Evolutionary conservation across 2,797 vertebrate species (phyloP).

Genomic region (Sebastes wilsoni): DNA sequence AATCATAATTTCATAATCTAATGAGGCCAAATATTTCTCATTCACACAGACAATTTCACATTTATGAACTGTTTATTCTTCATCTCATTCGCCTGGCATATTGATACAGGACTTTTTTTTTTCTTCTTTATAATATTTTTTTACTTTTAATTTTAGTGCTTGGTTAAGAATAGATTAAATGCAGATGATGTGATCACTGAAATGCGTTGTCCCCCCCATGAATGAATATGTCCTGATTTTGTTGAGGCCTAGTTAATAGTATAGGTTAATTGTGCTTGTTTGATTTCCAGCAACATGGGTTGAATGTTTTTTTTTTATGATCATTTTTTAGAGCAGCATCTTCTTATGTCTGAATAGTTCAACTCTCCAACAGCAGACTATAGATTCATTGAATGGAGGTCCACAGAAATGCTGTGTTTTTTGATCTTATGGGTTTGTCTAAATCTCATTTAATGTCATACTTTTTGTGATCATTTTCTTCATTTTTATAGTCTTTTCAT

Average conservation of each 20-base stretch:
- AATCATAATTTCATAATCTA: too few species aligned
- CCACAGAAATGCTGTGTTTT: background rate
- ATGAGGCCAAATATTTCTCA: too few species aligned
- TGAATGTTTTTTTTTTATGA: background rate
- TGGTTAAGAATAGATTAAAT: background rate
- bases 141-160: background rate
- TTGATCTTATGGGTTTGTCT: background rate
- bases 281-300: background rate
- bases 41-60: too few species aligned
- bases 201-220: slow-evolving; percentile 27
- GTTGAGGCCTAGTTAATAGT: slow-evolving; percentile 40
- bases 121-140: too few species aligned
- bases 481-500: background rate
- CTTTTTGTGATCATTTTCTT: background rate
- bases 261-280: background rate
- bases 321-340: background rate
- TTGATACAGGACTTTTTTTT: too few species aligned
- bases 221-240: slow-evolving; percentile 47
- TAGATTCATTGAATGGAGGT: background rate
- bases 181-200: slow-evolving; percentile 13
- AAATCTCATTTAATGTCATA: background rate
- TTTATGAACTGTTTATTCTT: too few species aligned
- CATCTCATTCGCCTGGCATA: too few species aligned
- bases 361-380: background rate
- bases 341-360: background rate